These are phyloP conservation scores for Chrysoperla carnea DNA, from an alignment of 1,140 invertebrate species.

Conservation along the genomic window DNA sequence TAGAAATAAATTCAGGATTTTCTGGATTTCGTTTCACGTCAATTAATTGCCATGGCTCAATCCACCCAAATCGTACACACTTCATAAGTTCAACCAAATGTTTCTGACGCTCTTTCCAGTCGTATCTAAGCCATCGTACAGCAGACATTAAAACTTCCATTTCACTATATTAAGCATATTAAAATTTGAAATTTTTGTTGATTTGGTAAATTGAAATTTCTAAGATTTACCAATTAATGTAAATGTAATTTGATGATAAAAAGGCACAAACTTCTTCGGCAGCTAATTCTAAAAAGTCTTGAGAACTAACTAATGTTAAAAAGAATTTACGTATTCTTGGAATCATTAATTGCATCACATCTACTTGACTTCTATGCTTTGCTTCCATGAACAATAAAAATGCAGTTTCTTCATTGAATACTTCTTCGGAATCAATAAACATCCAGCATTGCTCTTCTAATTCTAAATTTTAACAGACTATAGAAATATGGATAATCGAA, in stretches of 20 bases:
- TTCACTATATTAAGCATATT: constrained; percentile 32
- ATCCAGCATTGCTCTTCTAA: constrained; percentile 53
- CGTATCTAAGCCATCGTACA: constrained; percentile 48
- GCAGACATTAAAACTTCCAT: constrained; percentile 59
- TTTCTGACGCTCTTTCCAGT: constrained; percentile 37
- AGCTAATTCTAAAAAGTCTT: constrained; percentile 43
- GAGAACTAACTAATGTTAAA: constrained; percentile 45
- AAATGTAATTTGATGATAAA: constrained; percentile 45
- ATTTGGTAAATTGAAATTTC: not conserved
- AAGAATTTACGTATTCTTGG: constrained; percentile 54
- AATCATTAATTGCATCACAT: constrained; percentile 50
- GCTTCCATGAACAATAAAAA: constrained; percentile 48
- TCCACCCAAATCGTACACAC: constrained; percentile 51
- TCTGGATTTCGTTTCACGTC: constrained; percentile 49
- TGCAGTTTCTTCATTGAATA: constrained; percentile 51
- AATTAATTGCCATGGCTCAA: constrained; percentile 53
- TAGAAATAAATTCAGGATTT: constrained; percentile 45
- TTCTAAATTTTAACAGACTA: constrained; percentile 25
- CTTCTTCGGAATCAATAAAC: constrained; percentile 43
- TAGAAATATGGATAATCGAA: not conserved
- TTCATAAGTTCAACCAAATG: constrained; percentile 35
- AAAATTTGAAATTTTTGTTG: not conserved
- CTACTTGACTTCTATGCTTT: constrained; percentile 27
- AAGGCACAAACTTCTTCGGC: constrained; percentile 40
- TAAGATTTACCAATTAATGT: constrained; percentile 41